Base-by-base conservation (phyloP, 2,113 vertebrate species). In the Prochilodus magdalenae region DNA sequence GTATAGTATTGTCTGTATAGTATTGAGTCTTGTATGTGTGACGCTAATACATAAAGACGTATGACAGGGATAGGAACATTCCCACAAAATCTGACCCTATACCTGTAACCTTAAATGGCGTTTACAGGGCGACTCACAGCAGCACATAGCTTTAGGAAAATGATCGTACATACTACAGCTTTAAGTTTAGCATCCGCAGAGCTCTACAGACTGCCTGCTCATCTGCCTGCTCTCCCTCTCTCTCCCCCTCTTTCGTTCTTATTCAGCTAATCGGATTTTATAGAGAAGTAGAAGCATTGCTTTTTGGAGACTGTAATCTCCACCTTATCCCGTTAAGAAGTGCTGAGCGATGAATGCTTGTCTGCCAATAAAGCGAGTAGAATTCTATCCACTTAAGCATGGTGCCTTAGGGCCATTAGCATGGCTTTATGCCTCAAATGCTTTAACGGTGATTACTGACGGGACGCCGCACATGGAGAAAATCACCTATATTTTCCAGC, bases 221-320 rank as follows among this genome's bases (percentile, higher is more conserved):
- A 62, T 62, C 33, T 73, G 29, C 67, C 57, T 44, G 40, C 29
- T 57, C 16, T 59, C 47, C 0, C 47, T 59, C 49, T 20, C 59
- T 81, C 62, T 15, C 47, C 74, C 62, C 4, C 47, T 65, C 8
- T 57, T 20, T 8, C 10, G 1, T 12, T 24, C 20, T 66, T 65
- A 14, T 24, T 80, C 18, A 47, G 11, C 60, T 77, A 73, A 77
- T 77, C 49, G 60, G 74, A 83, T 83, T 83, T 83, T 11, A 65
- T n/a, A 73, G 47, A 63, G 44, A 66, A 7, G 63, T 20, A 44
- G 57, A 22, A 0, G 44, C 70, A 47, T 79, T 29, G 36, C 13
- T 36, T 80, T 80, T 79, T 80, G 55, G 10, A 73, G 81, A n/a
- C 71, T 67, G 73, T 75, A 74, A 67, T 62, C 59, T 67, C 53